These are phyloP conservation scores for Cetonia aurata DNA, from an alignment of 2,888 invertebrate genomes.

Conservation along the genomic window DNA sequence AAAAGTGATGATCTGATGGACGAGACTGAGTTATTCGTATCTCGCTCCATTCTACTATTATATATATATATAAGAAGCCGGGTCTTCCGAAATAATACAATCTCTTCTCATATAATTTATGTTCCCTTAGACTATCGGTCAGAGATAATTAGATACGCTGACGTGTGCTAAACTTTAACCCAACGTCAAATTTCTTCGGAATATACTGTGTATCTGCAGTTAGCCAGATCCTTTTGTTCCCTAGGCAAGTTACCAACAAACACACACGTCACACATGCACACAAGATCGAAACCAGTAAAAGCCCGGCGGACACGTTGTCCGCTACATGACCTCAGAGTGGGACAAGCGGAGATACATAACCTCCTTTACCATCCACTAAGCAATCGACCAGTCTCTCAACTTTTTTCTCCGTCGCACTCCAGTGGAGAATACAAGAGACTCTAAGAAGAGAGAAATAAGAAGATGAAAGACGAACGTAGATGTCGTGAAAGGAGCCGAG, in stretches of 20 bases:
- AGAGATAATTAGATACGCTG: constrained; percentile 24
- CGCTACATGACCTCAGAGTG: constrained; percentile 53
- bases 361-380: constrained; percentile 31
- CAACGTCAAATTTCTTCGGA: constrained; percentile 18
- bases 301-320: constrained; percentile 49
- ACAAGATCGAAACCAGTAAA: constrained; percentile 12
- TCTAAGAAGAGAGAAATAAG: not conserved
- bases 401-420: constrained; percentile 28
- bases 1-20: too few species aligned
- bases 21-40: too few species aligned
- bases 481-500: constrained; percentile 23
- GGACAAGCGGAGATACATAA: constrained; percentile 46
- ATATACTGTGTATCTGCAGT: constrained; percentile 22
- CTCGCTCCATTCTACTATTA: too few species aligned
- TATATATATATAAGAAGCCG: not conserved
- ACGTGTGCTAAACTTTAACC: constrained; percentile 16
- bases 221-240: constrained; percentile 30
- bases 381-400: constrained; percentile 20
- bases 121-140: constrained; percentile 7
- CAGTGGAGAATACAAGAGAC: not conserved
- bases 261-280: constrained; percentile 12
- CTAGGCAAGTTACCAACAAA: constrained; percentile 17
- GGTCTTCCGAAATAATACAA: constrained; percentile 3
- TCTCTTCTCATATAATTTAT: constrained; percentile 3
- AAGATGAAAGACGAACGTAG: not conserved